These are phyloP conservation scores for Pycnomerus fuliginosus DNA, from an alignment of 2,888 invertebrate genomes.

Conservation along the genomic window DNA sequence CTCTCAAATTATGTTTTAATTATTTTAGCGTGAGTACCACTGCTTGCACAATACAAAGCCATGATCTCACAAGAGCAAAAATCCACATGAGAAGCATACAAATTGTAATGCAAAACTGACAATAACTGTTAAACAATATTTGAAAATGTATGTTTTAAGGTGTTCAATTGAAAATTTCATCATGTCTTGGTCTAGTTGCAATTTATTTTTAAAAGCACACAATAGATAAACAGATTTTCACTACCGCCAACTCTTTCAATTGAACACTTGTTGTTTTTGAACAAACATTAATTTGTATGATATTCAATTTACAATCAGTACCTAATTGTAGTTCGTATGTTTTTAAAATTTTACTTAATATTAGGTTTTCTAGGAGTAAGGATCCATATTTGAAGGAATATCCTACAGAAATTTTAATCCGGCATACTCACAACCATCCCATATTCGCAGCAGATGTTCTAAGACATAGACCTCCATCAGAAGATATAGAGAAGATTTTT, in stretches of 20 bases:
- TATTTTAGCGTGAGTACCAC: background rate
- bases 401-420: conserved; percentile 2
- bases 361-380: conserved; percentile 3
- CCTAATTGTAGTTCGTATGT: background rate
- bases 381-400: conserved; percentile 1
- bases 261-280: too few species aligned
- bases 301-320: too few species aligned
- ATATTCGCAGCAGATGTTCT: background rate
- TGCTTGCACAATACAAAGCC: conserved; percentile 1
- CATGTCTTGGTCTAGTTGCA: too few species aligned
- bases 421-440: conserved; percentile 3
- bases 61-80: background rate
- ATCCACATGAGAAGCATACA: conserved; percentile 2
- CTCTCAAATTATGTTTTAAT: too few species aligned
- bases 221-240: too few species aligned
- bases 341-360: background rate
- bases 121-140: background rate
- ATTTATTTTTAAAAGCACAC: too few species aligned
- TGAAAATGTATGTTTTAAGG: background rate
- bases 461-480: background rate
- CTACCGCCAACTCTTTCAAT: too few species aligned
- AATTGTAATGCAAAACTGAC: conserved; percentile 5
- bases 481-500: background rate
- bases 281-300: too few species aligned
- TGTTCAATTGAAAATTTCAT: background rate